A percentile compares a stretch with the other conserved stretches of the same genome.
phyloP scores from a whole-genome alignment of 2,113 vertebrate genomes.

The Dipodomys stephensi region DNA sequence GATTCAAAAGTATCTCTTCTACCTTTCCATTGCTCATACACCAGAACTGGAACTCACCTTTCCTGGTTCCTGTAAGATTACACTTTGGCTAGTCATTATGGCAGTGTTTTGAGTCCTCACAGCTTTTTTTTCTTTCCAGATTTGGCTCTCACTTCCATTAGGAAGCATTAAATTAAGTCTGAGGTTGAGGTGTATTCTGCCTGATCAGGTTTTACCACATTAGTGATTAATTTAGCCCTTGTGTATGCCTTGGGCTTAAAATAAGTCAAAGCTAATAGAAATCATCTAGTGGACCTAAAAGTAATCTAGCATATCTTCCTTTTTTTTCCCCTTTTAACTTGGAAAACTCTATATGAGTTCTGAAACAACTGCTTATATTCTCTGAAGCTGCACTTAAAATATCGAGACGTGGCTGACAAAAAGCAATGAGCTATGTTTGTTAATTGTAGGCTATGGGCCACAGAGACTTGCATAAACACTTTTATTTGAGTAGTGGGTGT shows the following conservation, averaged over 20 bases:
- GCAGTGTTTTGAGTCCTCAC: neutral
- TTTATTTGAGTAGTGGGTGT: neutral
- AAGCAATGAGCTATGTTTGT: neutral
- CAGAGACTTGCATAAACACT: neutral
- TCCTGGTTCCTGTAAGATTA: neutral
- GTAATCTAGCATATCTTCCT: slow-evolving; percentile 62
- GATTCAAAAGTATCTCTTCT: neutral
- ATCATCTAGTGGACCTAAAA: slow-evolving; percentile 58
- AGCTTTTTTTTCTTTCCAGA: slow-evolving; percentile 10
- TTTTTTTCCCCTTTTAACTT: slow-evolving; percentile 55
- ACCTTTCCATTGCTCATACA: neutral
- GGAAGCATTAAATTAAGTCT: slow-evolving; percentile 69
- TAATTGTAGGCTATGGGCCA: neutral
- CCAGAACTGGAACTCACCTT: neutral
- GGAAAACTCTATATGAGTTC: slow-evolving; percentile 52
- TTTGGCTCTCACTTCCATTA: slow-evolving; percentile 47
- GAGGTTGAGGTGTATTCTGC: slow-evolving; percentile 58
- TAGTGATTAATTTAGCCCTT: slow-evolving; percentile 70
- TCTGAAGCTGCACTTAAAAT: slow-evolving; percentile 53
- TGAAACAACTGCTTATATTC: slow-evolving; percentile 52
- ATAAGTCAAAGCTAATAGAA: slow-evolving; percentile 72
- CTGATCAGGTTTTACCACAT: slow-evolving; percentile 55
- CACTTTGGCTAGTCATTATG: slow-evolving; percentile 20
- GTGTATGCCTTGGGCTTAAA: slow-evolving; percentile 63
- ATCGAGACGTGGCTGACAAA: slow-evolving; percentile 38